A percentile compares a stretch with the other conserved stretches of the same genome.
phyloP scores from a whole-genome alignment of 2,888 invertebrate genomes.

The Drosophila mettleri region DNA sequence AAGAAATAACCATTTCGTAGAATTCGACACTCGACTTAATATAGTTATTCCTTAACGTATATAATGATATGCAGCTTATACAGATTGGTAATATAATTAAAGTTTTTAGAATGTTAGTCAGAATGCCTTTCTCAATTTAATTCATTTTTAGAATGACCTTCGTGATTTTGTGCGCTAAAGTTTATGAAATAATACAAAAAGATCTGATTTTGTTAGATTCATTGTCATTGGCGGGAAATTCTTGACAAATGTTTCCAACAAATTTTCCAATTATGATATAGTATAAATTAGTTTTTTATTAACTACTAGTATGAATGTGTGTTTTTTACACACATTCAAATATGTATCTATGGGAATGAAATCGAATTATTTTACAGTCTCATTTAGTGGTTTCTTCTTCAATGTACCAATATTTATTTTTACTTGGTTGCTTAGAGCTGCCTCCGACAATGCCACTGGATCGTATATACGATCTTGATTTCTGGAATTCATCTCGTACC shows the following conservation, averaged over 20 bases:
- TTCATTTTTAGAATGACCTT: constrained; percentile 1
- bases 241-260: constrained; percentile 14
- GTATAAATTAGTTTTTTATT: constrained; percentile 10
- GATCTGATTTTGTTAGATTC: constrained; percentile 46
- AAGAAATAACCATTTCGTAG: constrained; percentile 58
- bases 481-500: too few species aligned
- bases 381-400: constrained; percentile 13
- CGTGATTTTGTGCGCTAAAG: constrained; percentile 3
- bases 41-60: constrained; percentile 2
- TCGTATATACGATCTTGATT: constrained; percentile 63
- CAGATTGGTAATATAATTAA: not conserved
- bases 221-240: constrained; percentile 50
- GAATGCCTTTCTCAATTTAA: constrained; percentile 1
- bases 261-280: not conserved
- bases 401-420: constrained; percentile 1
- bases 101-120: constrained; percentile 7
- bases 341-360: not conserved
- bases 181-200: constrained; percentile 39
- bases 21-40: too few species aligned
- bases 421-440: constrained; percentile 67
- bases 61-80: constrained; percentile 1
- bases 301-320: constrained; percentile 11
- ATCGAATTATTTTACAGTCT: constrained; percentile 35
- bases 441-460: constrained; percentile 79
- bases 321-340: too few species aligned